Base-by-base conservation (phyloP, 2,797 vertebrate species). In the Chaetodon trifasciatus region DNA sequence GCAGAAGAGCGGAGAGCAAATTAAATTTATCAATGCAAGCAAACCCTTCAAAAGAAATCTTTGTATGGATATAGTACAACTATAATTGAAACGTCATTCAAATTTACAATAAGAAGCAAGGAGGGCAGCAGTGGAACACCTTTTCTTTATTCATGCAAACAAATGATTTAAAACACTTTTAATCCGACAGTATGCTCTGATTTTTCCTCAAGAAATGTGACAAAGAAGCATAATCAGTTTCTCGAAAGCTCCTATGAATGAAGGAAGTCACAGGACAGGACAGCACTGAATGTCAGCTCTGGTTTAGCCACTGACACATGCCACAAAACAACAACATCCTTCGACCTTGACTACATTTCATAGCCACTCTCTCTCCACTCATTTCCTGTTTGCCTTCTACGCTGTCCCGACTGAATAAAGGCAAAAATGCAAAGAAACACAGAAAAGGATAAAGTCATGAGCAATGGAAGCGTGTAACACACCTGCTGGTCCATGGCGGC, bases 41-140 rank as follows among this genome's bases (percentile, higher is more conserved):
- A 70, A 58, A 60, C 32, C 79, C 39, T 70, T 79, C 42, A 72
- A 70, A 76, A 52, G 19, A 62, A 73, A 66, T 52, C 6, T 65
- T 53, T 63, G 72, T 32, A n/a, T 24, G 15, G 13, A 64, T n/a
- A 35, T 16, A 46, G 24, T 5, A 17, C 0, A 3, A 37, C 28
- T 56, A 55, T 66, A 44, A 78, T 62, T 60, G 28, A 69, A 74
- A 69, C 49, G 8, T 61, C 12, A 76, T 72, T 85, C 3, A 42
- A 23, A 69, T 52, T 1, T 16, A 75, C 17, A 69, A 62, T 50
- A 50, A 35, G 44, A 39, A 44, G 37, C 39, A 44, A 74, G 44
- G 17, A 53, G 24, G n/a, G 24, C 40, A 66, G 64, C 1, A 0
- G 24, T 1, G 47, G 35, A 35, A 44, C 37, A 44, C 1, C 1